These are phyloP conservation scores for Esox masquinongy DNA, from an alignment of 2,797 vertebrate species.

Conservation along the genomic window DNA sequence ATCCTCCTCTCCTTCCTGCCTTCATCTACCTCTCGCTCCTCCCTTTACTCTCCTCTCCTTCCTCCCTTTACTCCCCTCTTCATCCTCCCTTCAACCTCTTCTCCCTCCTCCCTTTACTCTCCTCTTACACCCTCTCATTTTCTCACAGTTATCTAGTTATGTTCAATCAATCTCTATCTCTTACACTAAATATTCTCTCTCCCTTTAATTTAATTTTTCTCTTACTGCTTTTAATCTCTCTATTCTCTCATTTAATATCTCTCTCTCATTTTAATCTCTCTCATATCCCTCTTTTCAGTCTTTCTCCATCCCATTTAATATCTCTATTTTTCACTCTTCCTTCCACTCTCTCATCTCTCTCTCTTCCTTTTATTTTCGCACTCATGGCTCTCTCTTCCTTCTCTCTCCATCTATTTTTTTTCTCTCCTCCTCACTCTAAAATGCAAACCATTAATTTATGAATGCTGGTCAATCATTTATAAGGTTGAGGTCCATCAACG, in stretches of 20 bases:
- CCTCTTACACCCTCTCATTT: not conserved
- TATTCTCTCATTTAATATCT: too few relatives aligned
- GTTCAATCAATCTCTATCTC: conserved; percentile 31
- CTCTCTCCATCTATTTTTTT: conserved; percentile 15
- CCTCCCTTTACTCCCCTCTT: not conserved
- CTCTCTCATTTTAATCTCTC: not conserved
- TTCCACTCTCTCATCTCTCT: not conserved
- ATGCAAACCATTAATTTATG: conserved; percentile 31
- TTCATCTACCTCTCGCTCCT: not conserved
- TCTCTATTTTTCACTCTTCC: conserved; percentile 34
- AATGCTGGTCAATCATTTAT: conserved; percentile 43
- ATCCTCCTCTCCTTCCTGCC: not conserved
- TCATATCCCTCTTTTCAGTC: conserved; percentile 4
- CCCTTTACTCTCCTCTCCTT: not conserved
- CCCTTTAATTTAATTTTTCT: too few relatives aligned
- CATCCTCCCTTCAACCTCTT: not conserved
- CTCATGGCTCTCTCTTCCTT: not conserved
- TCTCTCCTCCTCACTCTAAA: conserved; percentile 1
- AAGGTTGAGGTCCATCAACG: conserved; percentile 26
- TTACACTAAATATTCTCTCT: conserved; percentile 28
- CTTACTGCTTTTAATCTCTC: too few relatives aligned
- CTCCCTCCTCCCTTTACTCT: not conserved
- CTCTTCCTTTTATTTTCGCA: conserved; percentile 14
- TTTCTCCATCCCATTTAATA: conserved; percentile 19
- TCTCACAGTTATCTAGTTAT: conserved; percentile 8